phyloP scores from a whole-genome alignment of 1,140 invertebrate genomes.

The Kradibia gibbosae region DNA sequence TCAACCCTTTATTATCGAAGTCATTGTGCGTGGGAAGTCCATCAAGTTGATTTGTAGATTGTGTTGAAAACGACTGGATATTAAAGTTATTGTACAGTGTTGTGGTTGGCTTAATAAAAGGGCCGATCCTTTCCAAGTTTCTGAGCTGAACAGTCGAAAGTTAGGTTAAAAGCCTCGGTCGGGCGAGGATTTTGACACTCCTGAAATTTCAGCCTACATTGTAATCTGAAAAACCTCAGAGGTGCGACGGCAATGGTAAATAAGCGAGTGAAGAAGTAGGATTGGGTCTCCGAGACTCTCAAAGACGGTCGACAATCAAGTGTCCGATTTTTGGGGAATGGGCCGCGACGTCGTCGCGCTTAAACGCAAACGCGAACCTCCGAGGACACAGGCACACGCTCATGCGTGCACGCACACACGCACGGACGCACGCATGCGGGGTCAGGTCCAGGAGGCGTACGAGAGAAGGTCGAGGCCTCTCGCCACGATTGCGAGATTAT shows the following conservation, averaged over 20 bases:
- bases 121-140: background rate
- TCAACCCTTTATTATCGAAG: background rate
- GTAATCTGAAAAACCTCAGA: too few species aligned
- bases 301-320: too few species aligned
- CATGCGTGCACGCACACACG: background rate
- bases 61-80: background rate
- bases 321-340: too few species aligned
- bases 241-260: too few species aligned
- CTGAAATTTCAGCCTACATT: too few species aligned
- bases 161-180: too few species aligned
- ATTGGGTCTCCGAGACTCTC: too few species aligned
- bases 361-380: background rate
- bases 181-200: too few species aligned
- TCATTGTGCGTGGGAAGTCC: background rate
- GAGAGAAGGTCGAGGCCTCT: constrained; percentile 20
- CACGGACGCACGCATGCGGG: background rate
- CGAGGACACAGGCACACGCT: too few species aligned
- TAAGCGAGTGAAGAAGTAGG: too few species aligned
- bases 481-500: constrained; percentile 47
- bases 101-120: background rate
- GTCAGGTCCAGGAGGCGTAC: constrained; percentile 3
- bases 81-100: background rate
- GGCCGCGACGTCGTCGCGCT: too few species aligned
- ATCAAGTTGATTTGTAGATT: background rate
- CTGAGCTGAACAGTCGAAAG: too few species aligned